Evolutionary conservation across 2,797 vertebrate species (phyloP).

Genomic region (Sciurus vulgaris): DNA sequence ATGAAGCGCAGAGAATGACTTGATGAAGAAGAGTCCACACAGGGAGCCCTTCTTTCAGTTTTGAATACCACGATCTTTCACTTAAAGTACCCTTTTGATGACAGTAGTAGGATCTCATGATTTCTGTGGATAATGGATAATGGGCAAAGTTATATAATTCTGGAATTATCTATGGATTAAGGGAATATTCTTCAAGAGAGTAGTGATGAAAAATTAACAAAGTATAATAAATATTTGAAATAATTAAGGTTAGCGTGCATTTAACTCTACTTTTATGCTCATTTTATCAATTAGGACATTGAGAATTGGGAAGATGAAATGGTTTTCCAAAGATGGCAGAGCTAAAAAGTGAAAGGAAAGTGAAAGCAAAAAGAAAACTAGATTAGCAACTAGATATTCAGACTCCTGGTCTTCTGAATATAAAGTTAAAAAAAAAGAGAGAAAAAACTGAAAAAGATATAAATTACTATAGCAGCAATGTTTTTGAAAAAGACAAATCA

Average conservation of each 20-base stretch:
- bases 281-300: slow-evolving; percentile 4
- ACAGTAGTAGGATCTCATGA: not conserved
- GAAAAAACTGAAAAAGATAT: not conserved
- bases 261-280: not conserved
- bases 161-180: not conserved
- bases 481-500: not conserved
- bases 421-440: not conserved
- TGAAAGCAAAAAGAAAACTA: not conserved
- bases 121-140: not conserved
- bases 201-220: not conserved
- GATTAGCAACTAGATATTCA: not conserved
- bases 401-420: not conserved
- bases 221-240: not conserved
- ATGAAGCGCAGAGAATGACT: not conserved
- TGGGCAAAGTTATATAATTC: not conserved
- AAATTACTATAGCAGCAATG: not conserved
- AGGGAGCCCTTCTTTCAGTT: not conserved
- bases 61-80: not conserved
- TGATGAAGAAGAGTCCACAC: not conserved
- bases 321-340: not conserved
- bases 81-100: not conserved
- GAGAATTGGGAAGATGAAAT: fast-evolving
- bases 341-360: not conserved
- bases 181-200: not conserved
- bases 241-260: not conserved